These are phyloP conservation scores for Carcina quercana DNA, from an alignment of 2,888 invertebrate genomes.

Conservation along the genomic window DNA sequence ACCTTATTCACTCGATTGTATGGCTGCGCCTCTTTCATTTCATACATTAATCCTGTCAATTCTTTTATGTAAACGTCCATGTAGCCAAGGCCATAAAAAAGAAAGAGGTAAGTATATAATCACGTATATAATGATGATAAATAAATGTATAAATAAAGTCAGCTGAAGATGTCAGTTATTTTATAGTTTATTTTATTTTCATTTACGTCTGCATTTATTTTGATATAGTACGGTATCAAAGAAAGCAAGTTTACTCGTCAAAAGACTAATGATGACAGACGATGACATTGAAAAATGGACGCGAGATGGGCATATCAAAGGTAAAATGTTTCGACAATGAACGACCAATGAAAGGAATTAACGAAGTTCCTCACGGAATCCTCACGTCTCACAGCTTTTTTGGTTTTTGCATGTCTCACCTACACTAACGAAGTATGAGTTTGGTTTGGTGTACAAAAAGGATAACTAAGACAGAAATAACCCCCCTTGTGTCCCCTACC, in stretches of 20 bases:
- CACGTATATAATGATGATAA: neutral
- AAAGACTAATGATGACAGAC: constrained; percentile 4
- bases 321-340: neutral
- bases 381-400: neutral
- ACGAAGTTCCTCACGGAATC: neutral
- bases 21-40: no score
- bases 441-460: neutral
- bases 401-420: neutral
- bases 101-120: neutral
- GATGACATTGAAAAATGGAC: constrained; percentile 5
- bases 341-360: neutral
- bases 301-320: neutral
- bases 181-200: neutral
- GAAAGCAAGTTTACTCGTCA: no score
- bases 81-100: neutral
- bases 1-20: no score
- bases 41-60: no score
- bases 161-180: neutral
- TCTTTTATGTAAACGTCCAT: no score
- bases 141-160: neutral
- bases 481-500: neutral
- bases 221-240: no score
- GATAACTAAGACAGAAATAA: neutral
- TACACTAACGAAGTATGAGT: neutral
- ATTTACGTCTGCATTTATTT: neutral